Base-by-base conservation (phyloP, 2,113 vertebrate genomes). In the Dasypus novemcinctus region DNA sequence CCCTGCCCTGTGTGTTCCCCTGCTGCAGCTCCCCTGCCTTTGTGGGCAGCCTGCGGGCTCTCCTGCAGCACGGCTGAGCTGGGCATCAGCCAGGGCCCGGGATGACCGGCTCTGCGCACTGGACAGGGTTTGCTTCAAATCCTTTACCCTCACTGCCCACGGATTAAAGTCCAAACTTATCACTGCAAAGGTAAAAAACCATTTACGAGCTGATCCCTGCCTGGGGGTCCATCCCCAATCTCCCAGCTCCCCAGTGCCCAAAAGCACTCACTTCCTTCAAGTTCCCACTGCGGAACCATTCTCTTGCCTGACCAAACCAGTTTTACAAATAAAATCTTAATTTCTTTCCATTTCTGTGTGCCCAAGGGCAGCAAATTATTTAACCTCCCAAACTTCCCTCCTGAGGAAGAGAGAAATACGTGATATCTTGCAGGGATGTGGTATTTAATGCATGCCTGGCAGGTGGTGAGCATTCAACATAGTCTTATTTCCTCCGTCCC, bases 281-380 rank as follows among this genome's bases (percentile, higher is more conserved):
- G 17, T 11, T 66, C 3, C 38, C 5, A 29, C 49, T 43, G 13
- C 43, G 36, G 36, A 95, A 46, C 66, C 3, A 6, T 21, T 74
- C 36, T 69, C 82, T 23, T 41, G 85, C 75, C 74, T 52, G 21
- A 72, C 9, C 8, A 74, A 25, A 27, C 76, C n/a, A 69, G 21
- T 76, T 93, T 87, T 81, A n/a, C 7, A 86, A 87, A 74, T 54
- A 90, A 69, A 31, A 57, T 68, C 52, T 29, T 33, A 14, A 88
- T 79, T 64, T 23, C 46, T 87, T 84, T 64, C 33, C 79, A 18
- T 66, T 78, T 25, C 23, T 78, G 3, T 68, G 63, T 83, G 23
- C 49, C 21, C 14, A 11, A 49, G 46, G 5, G 8, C 8, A 11
- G 8, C 8, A 11, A 49, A 1, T 93, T 57, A 38, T 74, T 75